Evolutionary conservation across 2,888 invertebrate species (phyloP), one percentile per base, ranked within the genome.

Genomic region (Zygothrica quintamaculata): DNA sequence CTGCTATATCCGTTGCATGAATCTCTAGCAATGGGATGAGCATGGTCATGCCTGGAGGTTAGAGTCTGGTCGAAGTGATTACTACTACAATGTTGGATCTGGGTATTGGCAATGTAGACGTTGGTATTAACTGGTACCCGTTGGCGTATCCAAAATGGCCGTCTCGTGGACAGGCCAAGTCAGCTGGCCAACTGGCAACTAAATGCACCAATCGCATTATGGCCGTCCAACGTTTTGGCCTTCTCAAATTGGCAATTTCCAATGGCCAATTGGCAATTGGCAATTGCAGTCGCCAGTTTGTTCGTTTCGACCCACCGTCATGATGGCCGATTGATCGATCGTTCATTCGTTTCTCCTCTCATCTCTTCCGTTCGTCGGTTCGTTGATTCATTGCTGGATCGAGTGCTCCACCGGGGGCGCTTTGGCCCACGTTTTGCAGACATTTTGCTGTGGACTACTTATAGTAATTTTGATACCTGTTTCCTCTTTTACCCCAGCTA

Each of bases 201-300:
- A 84, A 86, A 78, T 85, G 86, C 85, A 77, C 86, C 86, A 86
- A 85, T 85, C 81, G 82, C 81, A 84, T 84, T 84, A 81, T 81
- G 79, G 79, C 75, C 75, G 61, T 65, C 64, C 76, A 77, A 60
- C 79, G 82, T 77, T 80, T 80, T 80, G 76, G 72, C 67, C 78
- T 55, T 47, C 64, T 64, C 62, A 62, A 74, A 81, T 72, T 74
- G 76, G 56, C 75, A 73, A 77, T 72, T 71, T 71, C 43, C 72
- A 60, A 64, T 65, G 58, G 66, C 44, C 70, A 71, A 70, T 62
- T 70, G 48, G 42, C 56, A 65, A 47, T 48, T 43, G 52, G 48
- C 51, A 52, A 51, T 52, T 29, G 60, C 46, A 43, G 34, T 60
- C 46, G 47, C 37, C 39, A 33, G 46, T 46, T 12, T 39, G 46